Percentiles rank a stretch among this genome's conserved stretches.
These are phyloP conservation scores for Acanthochromis polyacanthus DNA, from an alignment of 2,113 vertebrate genomes.

Conservation along the genomic window DNA sequence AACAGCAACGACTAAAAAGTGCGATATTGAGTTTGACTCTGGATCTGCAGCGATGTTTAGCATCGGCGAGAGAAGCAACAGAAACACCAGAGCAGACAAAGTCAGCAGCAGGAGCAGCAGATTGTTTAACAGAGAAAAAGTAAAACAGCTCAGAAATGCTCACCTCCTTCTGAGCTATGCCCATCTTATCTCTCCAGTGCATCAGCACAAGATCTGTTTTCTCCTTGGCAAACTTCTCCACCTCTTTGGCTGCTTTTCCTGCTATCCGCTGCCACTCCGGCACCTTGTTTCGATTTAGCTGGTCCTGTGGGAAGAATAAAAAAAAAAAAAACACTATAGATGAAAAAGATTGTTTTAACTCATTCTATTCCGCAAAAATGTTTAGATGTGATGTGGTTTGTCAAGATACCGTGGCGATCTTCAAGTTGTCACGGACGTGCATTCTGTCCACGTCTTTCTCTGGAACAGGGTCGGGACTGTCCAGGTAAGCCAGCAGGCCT, in stretches of 20 bases:
- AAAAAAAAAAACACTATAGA: neutral
- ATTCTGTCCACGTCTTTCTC: slow-evolving; percentile 97
- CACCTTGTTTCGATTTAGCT: slow-evolving; percentile 95
- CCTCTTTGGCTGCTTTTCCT: slow-evolving; percentile 98
- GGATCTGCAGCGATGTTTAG: slow-evolving; percentile 30
- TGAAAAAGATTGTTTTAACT: neutral
- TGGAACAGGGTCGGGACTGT: slow-evolving; percentile 93
- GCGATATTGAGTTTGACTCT: slow-evolving; percentile 11
- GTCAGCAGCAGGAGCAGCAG: slow-evolving; percentile 20
- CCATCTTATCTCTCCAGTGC: slow-evolving; percentile 99
- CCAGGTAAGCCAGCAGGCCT: slow-evolving; percentile 94
- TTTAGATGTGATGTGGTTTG: neutral
- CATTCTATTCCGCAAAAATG: neutral
- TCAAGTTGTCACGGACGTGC: slow-evolving; percentile 97
- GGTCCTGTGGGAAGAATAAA: slow-evolving; percentile 86
- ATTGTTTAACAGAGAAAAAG: neutral
- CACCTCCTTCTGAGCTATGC: slow-evolving; percentile 99
- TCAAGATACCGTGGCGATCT: slow-evolving; percentile 93
- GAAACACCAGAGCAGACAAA: slow-evolving; percentile 21
- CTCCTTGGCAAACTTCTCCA: slow-evolving; percentile 99
- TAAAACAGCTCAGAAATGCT: slow-evolving; percentile 45
- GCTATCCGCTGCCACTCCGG: slow-evolving; percentile 98
- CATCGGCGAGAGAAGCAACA: slow-evolving; percentile 41
- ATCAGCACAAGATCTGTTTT: slow-evolving; percentile 96
- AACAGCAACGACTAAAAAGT: slow-evolving; percentile 25